Evolutionary conservation across 2,888 invertebrate genomes (phyloP), one percentile per base, ranked within the genome.

Genomic region (Epinotia nisella): DNA sequence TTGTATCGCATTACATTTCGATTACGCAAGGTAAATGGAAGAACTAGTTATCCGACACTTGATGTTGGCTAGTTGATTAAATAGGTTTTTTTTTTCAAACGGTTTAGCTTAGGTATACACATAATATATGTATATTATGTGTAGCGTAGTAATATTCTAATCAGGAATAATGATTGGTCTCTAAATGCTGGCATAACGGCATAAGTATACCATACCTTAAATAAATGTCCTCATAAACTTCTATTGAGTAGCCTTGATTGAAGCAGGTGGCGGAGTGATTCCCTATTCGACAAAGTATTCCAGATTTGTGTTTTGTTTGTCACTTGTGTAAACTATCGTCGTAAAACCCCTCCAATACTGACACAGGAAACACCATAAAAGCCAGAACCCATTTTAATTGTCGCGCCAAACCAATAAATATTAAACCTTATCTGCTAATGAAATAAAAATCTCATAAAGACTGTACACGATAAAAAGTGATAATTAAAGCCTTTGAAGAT

Each of bases 401-500:
- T 69, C 68, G 62, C 51, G 21, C 41, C 41, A 80, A 80, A 82
- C 79, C 78, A 78, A 91, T 91, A 91, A 89, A 91, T 91, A 88
- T 87, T 80, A 82, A 80, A 76, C 78, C 78, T 83, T 89, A 90
- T 90, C 90, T 83, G 77, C 83, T 90, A 91, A 90, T 91, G 89
- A 89, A 91, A 91, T 91, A 89, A 91, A 89, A 89, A 78, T 80
- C 82, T 79, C 76, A 74, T 9, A 35, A 35, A 77, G 77, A 81
- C 83, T 81, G 80, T 80, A 79, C 75, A 78, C 83, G 82, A 85
- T 80, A 82, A 79, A 78, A 82, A 87, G 88, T 90, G 87, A 89
- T 90, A 90, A 91, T 91, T 89, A 87, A 89, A 87, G 85, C 83
- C 79, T 80, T 76, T 79, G 74, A 84, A 86, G 89, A 92, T 92